Evolutionary conservation across 2,113 vertebrate species (phyloP), one percentile per base, ranked within the genome.

Genomic region (Trogon surrucura): DNA sequence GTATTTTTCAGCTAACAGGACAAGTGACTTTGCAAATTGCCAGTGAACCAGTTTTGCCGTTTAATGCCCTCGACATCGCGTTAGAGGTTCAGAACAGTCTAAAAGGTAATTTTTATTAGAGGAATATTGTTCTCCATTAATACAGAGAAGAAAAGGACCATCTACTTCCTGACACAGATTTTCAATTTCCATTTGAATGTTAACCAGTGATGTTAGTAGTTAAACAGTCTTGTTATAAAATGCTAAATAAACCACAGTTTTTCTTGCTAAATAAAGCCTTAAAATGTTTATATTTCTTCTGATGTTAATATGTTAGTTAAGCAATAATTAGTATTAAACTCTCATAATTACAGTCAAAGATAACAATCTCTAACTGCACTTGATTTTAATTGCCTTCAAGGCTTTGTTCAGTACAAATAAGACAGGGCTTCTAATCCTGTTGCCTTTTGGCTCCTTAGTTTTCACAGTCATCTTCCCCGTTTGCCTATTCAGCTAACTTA

Each of bases 61-160:
- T 99, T 96, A 99, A 97, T 96, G 98, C 99, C 90, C 98, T 99
- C 53, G 99, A 99, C 96, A 97, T 99, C 45, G 99, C 98, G 2
- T 97, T 99, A 97, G 98, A 99, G 97, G 97, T 99, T 96, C 99
- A 99, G 96, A 99, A 98, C 96, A 99, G 97, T 89, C 99, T 99
- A 77, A 99, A 98, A 99, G 99, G 99, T 99, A 98, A 98, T 89
- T 96, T 90, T 72, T 85, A 29, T 87, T 85, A 93, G 41, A 90
- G 61, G 74, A 88, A 82, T 89, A 54, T 50, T 69, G 10, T 94
- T 96, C 82, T 91, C 23, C 80, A 30, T 62, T 70, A 86, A 74
- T 93, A n/a, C 9, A 67, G 80, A 5, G n/a, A 1, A 60, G 21
- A 26, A 58, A 60, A 19, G 19, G 5, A 34, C 85, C 15, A 41